Percentiles rank a stretch among this genome's conserved stretches.
Evolutionary conservation across 2,888 invertebrate genomes (phyloP).

Genomic region (Ceramica pisi): DNA sequence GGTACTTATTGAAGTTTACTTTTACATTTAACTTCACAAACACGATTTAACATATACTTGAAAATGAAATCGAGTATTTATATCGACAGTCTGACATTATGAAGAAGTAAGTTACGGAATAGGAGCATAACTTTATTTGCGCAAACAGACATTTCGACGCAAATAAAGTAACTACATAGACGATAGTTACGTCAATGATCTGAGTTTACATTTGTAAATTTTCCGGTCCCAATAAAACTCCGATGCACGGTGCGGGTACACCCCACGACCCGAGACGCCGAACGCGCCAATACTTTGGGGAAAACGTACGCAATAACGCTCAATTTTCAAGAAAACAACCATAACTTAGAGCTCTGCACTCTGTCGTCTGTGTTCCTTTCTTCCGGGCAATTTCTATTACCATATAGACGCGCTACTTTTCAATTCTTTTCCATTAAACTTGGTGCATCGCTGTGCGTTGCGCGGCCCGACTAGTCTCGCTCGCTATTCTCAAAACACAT

Average conservation of each 20-base stretch:
- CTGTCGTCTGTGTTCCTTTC: conserved; percentile 89
- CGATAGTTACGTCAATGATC: conserved; percentile 78
- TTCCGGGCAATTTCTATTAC: conserved; percentile 91
- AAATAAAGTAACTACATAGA: conserved; percentile 71
- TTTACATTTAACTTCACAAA: conserved; percentile 43
- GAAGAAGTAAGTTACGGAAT: conserved; percentile 16
- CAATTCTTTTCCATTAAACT: conserved; percentile 91
- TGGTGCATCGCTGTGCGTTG: conserved; percentile 89
- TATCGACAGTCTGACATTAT: conserved; percentile 19
- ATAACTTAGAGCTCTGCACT: conserved; percentile 89
- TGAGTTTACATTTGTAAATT: conserved; percentile 80
- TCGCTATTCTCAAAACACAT: conserved; percentile 88
- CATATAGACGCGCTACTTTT: conserved; percentile 91
- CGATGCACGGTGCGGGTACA: conserved; percentile 64
- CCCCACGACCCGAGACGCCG: conserved; percentile 65
- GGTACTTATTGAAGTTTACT: conserved; percentile 45
- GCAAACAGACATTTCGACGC: conserved; percentile 53
- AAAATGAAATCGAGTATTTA: conserved; percentile 42
- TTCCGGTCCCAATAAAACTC: conserved; percentile 81
- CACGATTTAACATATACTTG: conserved; percentile 46
- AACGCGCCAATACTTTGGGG: conserved; percentile 75
- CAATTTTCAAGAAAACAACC: conserved; percentile 89
- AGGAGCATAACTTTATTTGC: conserved; percentile 32
- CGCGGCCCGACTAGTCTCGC: conserved; percentile 78
- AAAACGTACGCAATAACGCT: conserved; percentile 87